These are phyloP conservation scores for Sinocyclocheilus maitianheensis DNA, from an alignment of 2,113 vertebrate species.

Conservation along the genomic window DNA sequence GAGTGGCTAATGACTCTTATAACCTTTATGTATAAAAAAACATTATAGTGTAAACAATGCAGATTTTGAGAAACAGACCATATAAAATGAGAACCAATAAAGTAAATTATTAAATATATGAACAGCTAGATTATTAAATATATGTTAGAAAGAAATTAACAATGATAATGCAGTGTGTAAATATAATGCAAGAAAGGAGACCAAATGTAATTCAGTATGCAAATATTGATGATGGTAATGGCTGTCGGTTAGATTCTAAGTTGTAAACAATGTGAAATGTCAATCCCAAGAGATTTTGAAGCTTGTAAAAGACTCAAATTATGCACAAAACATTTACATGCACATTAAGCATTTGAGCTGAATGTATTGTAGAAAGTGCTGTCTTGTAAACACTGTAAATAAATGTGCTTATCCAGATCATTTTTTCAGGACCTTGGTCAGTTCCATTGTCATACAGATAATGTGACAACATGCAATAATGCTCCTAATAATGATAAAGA, in stretches of 20 bases:
- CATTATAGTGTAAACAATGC: too few relatives aligned
- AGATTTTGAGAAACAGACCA: too few relatives aligned
- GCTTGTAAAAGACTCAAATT: neutral
- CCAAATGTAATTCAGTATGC: neutral
- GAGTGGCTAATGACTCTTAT: neutral
- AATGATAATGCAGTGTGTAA: neutral
- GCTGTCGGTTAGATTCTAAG: neutral
- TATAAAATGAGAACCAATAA: too few relatives aligned
- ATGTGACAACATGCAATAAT: neutral
- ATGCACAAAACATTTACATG: neutral
- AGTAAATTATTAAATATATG: too few relatives aligned
- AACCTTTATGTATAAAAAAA: too few relatives aligned
- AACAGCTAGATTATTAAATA: neutral
- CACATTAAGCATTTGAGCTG: neutral
- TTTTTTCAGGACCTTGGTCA: slow-evolving; percentile 18
- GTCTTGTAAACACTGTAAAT: neutral
- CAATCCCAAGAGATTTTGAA: neutral
- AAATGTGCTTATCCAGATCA: neutral
- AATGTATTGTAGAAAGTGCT: neutral
- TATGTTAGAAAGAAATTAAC: neutral
- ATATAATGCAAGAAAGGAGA: neutral
- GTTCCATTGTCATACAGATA: neutral
- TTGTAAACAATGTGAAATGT: neutral
- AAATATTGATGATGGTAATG: neutral
- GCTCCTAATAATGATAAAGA: neutral